These are phyloP conservation scores for Trichechus manatus DNA, from an alignment of 2,113 vertebrate species.

Conservation along the genomic window DNA sequence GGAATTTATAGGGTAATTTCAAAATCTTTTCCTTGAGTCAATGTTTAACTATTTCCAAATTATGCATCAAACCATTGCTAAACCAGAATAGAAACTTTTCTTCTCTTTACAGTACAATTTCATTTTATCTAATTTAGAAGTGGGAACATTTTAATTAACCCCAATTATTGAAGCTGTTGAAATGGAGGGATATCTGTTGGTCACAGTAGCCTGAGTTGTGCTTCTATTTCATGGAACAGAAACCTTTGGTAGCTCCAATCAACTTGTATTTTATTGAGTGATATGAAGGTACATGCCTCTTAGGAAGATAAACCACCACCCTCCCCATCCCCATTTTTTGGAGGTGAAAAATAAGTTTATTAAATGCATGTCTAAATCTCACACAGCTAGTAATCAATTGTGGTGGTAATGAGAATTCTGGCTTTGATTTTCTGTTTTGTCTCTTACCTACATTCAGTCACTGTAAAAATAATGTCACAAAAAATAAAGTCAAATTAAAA, in stretches of 20 bases:
- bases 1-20: not conserved
- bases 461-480: slow-evolving; percentile 46
- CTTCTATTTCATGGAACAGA: not conserved
- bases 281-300: not conserved
- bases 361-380: not conserved
- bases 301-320: not conserved
- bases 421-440: slow-evolving; percentile 48
- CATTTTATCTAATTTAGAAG: slow-evolving; percentile 39
- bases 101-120: not conserved
- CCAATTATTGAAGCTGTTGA: slow-evolving; percentile 50
- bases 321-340: not conserved
- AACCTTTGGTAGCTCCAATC: slow-evolving; percentile 11
- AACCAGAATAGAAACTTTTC: not conserved
- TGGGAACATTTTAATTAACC: slow-evolving; percentile 42
- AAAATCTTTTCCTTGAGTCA: slow-evolving; percentile 55
- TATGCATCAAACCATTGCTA: not conserved
- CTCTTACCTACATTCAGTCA: slow-evolving; percentile 51
- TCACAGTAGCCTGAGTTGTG: not conserved
- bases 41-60: slow-evolving; percentile 30
- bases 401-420: slow-evolving; percentile 32
- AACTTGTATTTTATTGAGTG: not conserved
- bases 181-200: slow-evolving; percentile 8
- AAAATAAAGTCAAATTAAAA: slow-evolving; percentile 46
- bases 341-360: slow-evolving; percentile 44
- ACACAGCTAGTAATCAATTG: not conserved